Base-by-base conservation (phyloP, 2,113 vertebrate genomes). In the Vimba vimba region DNA sequence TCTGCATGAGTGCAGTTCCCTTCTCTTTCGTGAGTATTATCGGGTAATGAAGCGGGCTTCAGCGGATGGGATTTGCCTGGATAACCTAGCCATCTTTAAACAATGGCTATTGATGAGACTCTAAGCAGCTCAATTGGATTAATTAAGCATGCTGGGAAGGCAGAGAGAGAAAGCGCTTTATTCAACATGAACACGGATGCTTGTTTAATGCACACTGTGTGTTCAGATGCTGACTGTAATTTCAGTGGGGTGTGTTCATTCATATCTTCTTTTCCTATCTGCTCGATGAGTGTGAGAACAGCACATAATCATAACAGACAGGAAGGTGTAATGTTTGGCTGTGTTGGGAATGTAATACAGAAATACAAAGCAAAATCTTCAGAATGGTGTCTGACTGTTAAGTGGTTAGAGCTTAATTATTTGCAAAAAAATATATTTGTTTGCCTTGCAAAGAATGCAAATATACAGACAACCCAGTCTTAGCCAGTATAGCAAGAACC, bases 71-170 rank as follows among this genome's bases (percentile, higher is more conserved):
- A 88, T 89, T 87, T 88, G 75, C 88, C 79, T 60, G 39, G 84
- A 83, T 85, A 89, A 85, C 85, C 89, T 87, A 74, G 86, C 89
- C 88, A 90, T 90, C 89, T 88, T 87, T 84, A 86, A 89, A 90
- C 89, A 89, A 89, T 88, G 88, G 71, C 86, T 87, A 86, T 85
- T 86, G 89, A 87, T 79, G 88, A 86, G 79, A 64, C 88, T 25
- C 86, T 89, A 86, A 88, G 87, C 84, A 52, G 86, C 82, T 87
- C 88, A 85, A 87, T 86, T 86, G 86, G 87, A 91, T 91, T 91
- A 89, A 88, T 89, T 84, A 89, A 85, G 82, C 71, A 64, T 66
- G 25, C 88, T 77, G 77, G 57, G n/a, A 25, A 82, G 55, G 55
- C 17, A 60, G 33, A 60, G 55, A 43, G 55, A 60, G 15, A 43